Conservation (phyloP, 1,140 invertebrate species). For the Proales similis region DNA sequence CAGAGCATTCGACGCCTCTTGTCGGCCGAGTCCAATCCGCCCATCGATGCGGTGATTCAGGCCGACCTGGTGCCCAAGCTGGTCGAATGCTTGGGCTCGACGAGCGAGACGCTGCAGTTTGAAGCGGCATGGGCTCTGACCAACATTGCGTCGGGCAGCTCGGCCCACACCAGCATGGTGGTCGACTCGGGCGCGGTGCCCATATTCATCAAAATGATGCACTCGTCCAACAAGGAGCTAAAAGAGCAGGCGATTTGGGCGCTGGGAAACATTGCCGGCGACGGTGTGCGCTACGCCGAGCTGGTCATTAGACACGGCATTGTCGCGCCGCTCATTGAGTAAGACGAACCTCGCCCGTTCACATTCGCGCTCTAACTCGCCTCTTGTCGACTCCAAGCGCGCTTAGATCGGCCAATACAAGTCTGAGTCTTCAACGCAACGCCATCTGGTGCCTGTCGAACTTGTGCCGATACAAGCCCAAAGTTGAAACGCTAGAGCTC, state of each 20-base stretch:
- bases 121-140: slow-evolving; percentile 57
- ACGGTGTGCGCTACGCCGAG: slow-evolving; percentile 65
- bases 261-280: slow-evolving; percentile 55
- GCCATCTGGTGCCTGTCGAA: slow-evolving; percentile 96
- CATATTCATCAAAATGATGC: slow-evolving; percentile 47
- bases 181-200: slow-evolving; percentile 51
- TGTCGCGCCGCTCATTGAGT: slow-evolving; percentile 76
- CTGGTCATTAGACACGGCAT: slow-evolving; percentile 84
- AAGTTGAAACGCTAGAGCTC: slow-evolving; percentile 62
- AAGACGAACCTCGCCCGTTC: slow-evolving; percentile 86
- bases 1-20: slow-evolving; percentile 39
- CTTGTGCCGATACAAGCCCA: slow-evolving; percentile 79
- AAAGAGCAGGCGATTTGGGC: slow-evolving; percentile 56
- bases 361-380: too few relatives aligned
- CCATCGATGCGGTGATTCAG: slow-evolving; percentile 43
- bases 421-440: too few relatives aligned
- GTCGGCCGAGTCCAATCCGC: slow-evolving; percentile 40
- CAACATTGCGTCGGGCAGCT: slow-evolving; percentile 56
- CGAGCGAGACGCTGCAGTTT: slow-evolving; percentile 59
- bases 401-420: too few relatives aligned
- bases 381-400: too few relatives aligned
- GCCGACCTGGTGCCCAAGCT: slow-evolving; percentile 39
- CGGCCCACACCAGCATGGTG: slow-evolving; percentile 52
- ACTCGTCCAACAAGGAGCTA: slow-evolving; percentile 44
- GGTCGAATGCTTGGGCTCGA: slow-evolving; percentile 38